Base-by-base conservation (phyloP, 1,140 invertebrate species). In the Amyelois transitella region DNA sequence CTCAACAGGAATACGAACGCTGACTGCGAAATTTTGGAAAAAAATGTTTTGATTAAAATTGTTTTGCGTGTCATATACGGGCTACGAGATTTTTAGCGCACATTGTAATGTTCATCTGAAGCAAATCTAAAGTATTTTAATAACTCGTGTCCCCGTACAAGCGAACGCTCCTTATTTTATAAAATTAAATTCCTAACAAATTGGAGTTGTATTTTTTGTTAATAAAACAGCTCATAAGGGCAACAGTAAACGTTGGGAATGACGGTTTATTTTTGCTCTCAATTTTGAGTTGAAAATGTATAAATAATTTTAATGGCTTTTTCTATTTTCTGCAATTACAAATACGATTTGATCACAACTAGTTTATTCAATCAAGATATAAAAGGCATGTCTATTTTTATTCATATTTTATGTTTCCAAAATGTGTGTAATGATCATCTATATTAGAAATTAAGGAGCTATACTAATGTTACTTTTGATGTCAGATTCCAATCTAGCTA, bases 111-210 rank as follows among this genome's bases (percentile, higher is more conserved):
- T 18, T 45, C 19, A 48, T n/a, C 18, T 51, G 17, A 48, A 53
- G 53, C 53, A 38, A 57, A 60, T 58, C 17, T 28, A 32, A 68
- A 64, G 56, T 60, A 68, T 68, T 68, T 68, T 56, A 64, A 68
- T 68, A 64, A 62, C 57, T 58, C n/a, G 53, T 59, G 57, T 57
- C 25, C 28, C 51, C 1, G 43, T 48, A 21, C 18, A 21, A 6
- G 1, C 14, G 21, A 20, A 12, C 3, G 17, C 20, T 18, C 20
- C 21, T 10, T 4, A 8, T 10, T 47, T 21, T n/a, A 12, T 20
- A 21, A 21, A 47, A 47, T 20, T 20, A 20, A 47, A 47, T 47
- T 21, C 44, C 18, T 21, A 47, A 47, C 12, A 38, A 8, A 14
- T 38, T 14, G 1, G 32, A 38, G 12, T 1, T 2, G 12, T 14